phyloP scores from a whole-genome alignment of 1,140 invertebrate genomes.

The Heliconius hermathena region DNA sequence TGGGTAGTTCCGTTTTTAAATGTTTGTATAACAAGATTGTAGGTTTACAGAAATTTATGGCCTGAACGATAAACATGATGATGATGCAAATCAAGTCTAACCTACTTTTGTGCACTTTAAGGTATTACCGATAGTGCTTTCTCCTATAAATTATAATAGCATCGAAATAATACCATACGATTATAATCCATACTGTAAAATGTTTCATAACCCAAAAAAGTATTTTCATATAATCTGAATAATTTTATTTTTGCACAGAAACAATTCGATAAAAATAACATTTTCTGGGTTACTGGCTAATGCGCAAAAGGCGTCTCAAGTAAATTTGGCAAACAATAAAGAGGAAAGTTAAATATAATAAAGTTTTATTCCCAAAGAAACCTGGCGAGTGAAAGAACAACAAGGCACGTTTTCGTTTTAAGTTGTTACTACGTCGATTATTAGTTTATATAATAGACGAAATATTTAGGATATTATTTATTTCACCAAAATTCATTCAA shows the following conservation, averaged over 20 bases:
- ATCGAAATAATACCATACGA: not conserved
- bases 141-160: not conserved
- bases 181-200: not conserved
- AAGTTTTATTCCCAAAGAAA: slow-evolving; percentile 7
- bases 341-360: slow-evolving; percentile 25
- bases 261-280: slow-evolving; percentile 21
- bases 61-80: slow-evolving; percentile 19
- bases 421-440: slow-evolving; percentile 21
- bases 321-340: slow-evolving; percentile 48
- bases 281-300: slow-evolving; percentile 25
- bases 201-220: not conserved
- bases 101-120: slow-evolving; percentile 20
- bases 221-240: not conserved
- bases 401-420: slow-evolving; percentile 4
- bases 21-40: slow-evolving; percentile 27
- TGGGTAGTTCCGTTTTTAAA: slow-evolving; percentile 20
- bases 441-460: slow-evolving; percentile 26
- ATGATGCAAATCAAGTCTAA: slow-evolving; percentile 16
- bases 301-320: slow-evolving; percentile 43
- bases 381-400: not conserved
- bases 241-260: not conserved
- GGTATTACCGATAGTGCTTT: not conserved
- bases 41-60: not conserved
- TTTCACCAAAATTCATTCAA: slow-evolving; percentile 55
- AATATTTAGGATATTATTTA: slow-evolving; percentile 51